Conservation (phyloP, 2,113 vertebrate species). For the Ophiodon elongatus region DNA sequence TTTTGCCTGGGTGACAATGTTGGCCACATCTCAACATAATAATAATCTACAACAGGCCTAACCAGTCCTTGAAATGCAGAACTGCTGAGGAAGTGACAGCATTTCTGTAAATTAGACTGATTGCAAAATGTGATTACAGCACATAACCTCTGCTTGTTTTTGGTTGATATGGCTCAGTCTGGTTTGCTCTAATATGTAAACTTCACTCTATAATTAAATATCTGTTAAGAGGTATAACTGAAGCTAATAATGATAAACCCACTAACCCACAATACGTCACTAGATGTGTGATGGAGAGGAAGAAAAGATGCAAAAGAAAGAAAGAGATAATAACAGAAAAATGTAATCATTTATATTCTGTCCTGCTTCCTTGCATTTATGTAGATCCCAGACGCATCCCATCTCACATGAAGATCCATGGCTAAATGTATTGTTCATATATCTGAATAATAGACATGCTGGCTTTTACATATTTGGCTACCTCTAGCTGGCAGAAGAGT, state of each 20-base stretch:
- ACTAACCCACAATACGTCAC: neutral
- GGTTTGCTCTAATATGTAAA: neutral
- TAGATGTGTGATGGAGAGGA: neutral
- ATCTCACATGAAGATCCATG: neutral
- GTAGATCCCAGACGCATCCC: neutral
- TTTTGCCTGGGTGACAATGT: neutral
- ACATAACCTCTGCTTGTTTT: neutral
- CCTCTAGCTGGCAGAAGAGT: neutral
- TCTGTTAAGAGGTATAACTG: neutral
- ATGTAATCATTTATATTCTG: neutral
- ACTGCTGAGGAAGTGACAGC: neutral
- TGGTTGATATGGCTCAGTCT: neutral
- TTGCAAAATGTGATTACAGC: neutral
- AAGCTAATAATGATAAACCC: neutral
- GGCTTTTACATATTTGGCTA: slow-evolving; percentile 4
- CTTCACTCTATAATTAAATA: neutral
- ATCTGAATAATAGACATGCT: neutral
- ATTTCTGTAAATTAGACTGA: neutral
- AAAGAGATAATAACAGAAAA: neutral
- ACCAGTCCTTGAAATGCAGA: neutral
- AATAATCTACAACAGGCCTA: neutral
- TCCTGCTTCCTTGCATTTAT: neutral
- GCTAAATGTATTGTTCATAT: neutral
- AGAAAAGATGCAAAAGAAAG: neutral
- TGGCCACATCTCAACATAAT: neutral